Evolutionary conservation across 2,113 vertebrate species (phyloP).

Genomic region (Oxyura jamaicensis): DNA sequence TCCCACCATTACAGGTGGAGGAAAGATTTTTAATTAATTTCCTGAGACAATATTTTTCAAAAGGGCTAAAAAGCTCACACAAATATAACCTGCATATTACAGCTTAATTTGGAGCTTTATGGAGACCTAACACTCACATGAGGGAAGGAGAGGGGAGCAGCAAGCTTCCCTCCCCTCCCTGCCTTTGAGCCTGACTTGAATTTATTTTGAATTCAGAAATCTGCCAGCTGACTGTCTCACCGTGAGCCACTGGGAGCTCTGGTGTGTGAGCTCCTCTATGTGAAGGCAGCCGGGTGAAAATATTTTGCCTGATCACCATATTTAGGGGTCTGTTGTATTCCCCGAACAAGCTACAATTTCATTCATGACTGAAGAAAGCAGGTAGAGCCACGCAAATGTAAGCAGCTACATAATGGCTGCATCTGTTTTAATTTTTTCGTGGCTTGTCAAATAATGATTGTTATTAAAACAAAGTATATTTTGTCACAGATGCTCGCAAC

Average conservation of each 20-base stretch:
- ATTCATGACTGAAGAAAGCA: constrained; percentile 51
- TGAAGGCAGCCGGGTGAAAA: constrained; percentile 42
- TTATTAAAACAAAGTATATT: constrained; percentile 59
- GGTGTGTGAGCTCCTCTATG: constrained; percentile 23
- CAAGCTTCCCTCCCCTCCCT: neutral
- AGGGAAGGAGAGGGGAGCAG: neutral
- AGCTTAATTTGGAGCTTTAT: neutral
- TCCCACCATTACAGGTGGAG: neutral
- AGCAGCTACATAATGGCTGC: constrained; percentile 39
- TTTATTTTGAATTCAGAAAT: constrained; percentile 45
- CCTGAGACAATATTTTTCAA: neutral
- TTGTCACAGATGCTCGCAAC: constrained; percentile 39
- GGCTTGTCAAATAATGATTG: constrained; percentile 52
- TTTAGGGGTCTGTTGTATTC: constrained; percentile 44
- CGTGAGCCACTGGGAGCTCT: constrained; percentile 25
- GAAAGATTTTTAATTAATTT: neutral
- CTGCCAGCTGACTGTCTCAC: constrained; percentile 19
- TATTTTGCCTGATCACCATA: constrained; percentile 58
- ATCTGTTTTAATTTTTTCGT: constrained; percentile 63
- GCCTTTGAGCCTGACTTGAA: neutral
- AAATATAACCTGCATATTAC: neutral
- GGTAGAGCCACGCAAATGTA: constrained; percentile 19
- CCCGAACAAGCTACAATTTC: constrained; percentile 63
- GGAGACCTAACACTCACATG: rapidly evolving
- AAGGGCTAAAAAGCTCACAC: neutral